These are phyloP conservation scores for Mamestra brassicae DNA, from an alignment of 2,888 invertebrate genomes.

Conservation along the genomic window DNA sequence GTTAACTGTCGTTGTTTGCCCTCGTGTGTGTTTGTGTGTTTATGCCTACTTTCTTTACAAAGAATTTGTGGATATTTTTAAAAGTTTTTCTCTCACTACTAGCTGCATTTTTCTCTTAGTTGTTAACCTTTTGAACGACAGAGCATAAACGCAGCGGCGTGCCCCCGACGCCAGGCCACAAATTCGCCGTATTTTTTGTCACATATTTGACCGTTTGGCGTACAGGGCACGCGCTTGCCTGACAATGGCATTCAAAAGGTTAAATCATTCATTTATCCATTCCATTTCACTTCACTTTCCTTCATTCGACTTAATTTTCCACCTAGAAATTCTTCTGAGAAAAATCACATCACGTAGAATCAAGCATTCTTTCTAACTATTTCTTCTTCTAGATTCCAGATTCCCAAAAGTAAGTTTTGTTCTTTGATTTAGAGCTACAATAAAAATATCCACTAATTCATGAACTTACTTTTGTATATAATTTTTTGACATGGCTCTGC, in stretches of 20 bases:
- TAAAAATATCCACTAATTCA: slow-evolving; percentile 69
- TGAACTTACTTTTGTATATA: slow-evolving; percentile 52
- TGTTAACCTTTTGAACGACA: not conserved
- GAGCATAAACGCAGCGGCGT: too few relatives aligned
- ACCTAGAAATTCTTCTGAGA: not conserved
- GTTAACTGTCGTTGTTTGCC: slow-evolving; percentile 74
- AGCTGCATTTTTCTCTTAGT: slow-evolving; percentile 17
- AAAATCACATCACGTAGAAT: slow-evolving; percentile 21
- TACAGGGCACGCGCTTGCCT: too few relatives aligned
- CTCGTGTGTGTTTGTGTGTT: slow-evolving; percentile 79
- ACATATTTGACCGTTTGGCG: too few relatives aligned
- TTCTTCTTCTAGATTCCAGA: slow-evolving; percentile 66
- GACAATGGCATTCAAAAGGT: too few relatives aligned
- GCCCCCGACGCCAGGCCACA: too few relatives aligned
- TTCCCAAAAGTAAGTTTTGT: slow-evolving; percentile 60
- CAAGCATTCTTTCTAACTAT: slow-evolving; percentile 44
- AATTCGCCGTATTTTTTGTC: too few relatives aligned
- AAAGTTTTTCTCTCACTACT: slow-evolving; percentile 6
- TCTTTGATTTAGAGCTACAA: slow-evolving; percentile 27
- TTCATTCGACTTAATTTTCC: not conserved
- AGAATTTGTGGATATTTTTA: slow-evolving; percentile 67
- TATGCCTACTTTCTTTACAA: slow-evolving; percentile 58
- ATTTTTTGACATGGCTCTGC: slow-evolving; percentile 57
- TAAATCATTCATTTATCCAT: too few relatives aligned
- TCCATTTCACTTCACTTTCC: too few relatives aligned